These are phyloP conservation scores for Mastigias papua DNA, from an alignment of 30 jellyfish, hydroid and myxozoan species.

Conservation along the genomic window DNA sequence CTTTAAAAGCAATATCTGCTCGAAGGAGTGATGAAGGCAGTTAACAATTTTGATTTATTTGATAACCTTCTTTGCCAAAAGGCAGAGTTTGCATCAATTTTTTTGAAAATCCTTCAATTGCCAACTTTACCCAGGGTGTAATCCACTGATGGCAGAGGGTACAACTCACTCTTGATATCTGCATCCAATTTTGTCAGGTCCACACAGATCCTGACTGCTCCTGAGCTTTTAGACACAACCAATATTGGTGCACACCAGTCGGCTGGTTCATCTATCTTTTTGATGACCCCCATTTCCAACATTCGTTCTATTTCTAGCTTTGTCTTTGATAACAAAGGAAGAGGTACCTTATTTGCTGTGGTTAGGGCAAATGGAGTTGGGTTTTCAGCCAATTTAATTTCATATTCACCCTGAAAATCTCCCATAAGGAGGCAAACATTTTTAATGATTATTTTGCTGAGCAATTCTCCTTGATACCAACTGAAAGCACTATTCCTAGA, in stretches of 20 bases:
- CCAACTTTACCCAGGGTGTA: conserved; percentile 4
- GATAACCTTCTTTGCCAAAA: conserved; percentile 73
- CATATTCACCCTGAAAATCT: conserved; percentile 45
- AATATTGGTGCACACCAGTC: conserved; percentile 77
- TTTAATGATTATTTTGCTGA: too few relatives aligned
- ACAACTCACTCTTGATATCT: conserved; percentile 26
- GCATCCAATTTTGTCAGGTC: conserved; percentile 71
- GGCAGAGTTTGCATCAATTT: conserved; percentile 82
- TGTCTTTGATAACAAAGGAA: conserved; percentile 36
- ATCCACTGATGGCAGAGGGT: conserved; percentile 48
- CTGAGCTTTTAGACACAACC: conserved; percentile 62
- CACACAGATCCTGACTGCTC: conserved; percentile 38
- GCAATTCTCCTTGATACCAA: too few relatives aligned
- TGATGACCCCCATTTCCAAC: conserved; percentile 58
- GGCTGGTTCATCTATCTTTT: conserved; percentile 49
- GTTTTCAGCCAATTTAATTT: conserved; percentile 21
- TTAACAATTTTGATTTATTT: conserved; percentile 38
- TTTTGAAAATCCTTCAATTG: conserved; percentile 9
- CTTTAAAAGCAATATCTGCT: conserved; percentile 59
- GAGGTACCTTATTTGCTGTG: conserved; percentile 63
- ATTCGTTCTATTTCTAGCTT: conserved; percentile 54
- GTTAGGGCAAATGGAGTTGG: conserved; percentile 57
- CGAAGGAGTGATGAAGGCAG: conserved; percentile 74
- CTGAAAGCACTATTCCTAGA: too few relatives aligned
- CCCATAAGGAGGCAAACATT: too few relatives aligned